Base-by-base conservation (phyloP, 64 coral and sea anemone genomes). In the Trachythela sp. region DNA sequence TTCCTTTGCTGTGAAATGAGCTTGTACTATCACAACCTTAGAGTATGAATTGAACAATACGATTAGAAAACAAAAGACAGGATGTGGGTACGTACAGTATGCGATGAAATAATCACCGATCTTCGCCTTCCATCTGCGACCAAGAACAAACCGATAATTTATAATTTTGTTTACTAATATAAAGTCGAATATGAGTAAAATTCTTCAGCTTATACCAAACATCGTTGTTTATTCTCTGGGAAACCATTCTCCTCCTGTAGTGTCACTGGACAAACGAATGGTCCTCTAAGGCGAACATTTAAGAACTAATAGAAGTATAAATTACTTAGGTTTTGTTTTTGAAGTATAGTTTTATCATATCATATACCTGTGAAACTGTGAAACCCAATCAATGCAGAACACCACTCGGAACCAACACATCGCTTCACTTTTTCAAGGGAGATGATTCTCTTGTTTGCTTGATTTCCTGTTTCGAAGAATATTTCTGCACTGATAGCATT, bases 391-490 rank as follows among this genome's bases (percentile, higher is more conserved):
- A 88, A 70, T 70, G 86, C 86, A 40, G 86, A 88, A 68, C 52
- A 88, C 56, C 54, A 36, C 7, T 70, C 10, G 34, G 56, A 67
- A 88, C 86, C 86, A 39, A 88, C 54, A 32, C 38, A 4, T 88
- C 36, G 86, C 56, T 88, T 88, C 50, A 88, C 86, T 32, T 88
- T 88, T 13, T 88, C 86, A 41, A 88, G 56, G 86, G 30, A 13
- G 7, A 64, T 87, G 86, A 87, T 87, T 88, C 86, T 87, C 0
- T 26, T 87, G 10, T 67, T 87, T 49, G 4, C 33, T 87, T 87
- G 86, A 87, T 14, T 64, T 67, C 86, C 86, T 87, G 86, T 87
- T 26, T 87, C 52, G 38, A 87, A 87, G 54, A 87, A 87, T 87
- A 87, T 87, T 0, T 87, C 50, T 67, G 49, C 86, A 68, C 54